Evolutionary conservation across 2,888 invertebrate genomes (phyloP).

Genomic region (Diploptera punctata): DNA sequence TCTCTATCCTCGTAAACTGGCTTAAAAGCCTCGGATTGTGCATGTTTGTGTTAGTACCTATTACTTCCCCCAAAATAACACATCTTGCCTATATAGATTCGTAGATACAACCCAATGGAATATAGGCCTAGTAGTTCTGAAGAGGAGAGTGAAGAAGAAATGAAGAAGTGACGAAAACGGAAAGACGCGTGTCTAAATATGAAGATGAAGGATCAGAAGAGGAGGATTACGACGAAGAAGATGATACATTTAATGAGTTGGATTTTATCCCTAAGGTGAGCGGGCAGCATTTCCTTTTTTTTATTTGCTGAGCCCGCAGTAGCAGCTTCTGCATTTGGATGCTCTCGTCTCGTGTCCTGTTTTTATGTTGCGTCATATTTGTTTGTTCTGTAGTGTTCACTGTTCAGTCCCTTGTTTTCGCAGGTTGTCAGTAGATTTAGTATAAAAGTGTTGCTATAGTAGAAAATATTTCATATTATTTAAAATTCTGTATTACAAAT

Average conservation of each 20-base stretch:
- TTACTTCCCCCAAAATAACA: constrained; percentile 20
- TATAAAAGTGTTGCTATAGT: too few relatives aligned
- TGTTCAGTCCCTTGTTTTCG: background rate
- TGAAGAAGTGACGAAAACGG: constrained; percentile 57
- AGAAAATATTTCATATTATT: too few relatives aligned
- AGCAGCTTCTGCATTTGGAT: background rate
- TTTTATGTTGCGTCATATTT: background rate
- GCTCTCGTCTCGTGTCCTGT: background rate
- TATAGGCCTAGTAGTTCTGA: constrained; percentile 43
- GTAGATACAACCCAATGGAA: constrained; percentile 42
- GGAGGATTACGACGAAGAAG: constrained; percentile 57
- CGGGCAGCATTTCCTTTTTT: constrained; percentile 13
- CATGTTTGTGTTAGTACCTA: background rate
- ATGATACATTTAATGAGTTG: constrained; percentile 45
- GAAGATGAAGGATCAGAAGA: constrained; percentile 43
- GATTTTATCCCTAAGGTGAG: constrained; percentile 39
- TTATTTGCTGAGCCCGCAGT: constrained; percentile 14
- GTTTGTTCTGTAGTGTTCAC: background rate
- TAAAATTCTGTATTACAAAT: too few relatives aligned
- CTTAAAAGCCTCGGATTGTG: too few relatives aligned
- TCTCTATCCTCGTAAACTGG: too few relatives aligned
- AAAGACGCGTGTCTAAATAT: constrained; percentile 38
- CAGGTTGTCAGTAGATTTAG: too few relatives aligned
- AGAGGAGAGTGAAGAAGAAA: constrained; percentile 46
- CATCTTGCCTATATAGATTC: constrained; percentile 38